phyloP scores from a whole-genome alignment of 2,888 invertebrate genomes.

The Amiota minor region DNA sequence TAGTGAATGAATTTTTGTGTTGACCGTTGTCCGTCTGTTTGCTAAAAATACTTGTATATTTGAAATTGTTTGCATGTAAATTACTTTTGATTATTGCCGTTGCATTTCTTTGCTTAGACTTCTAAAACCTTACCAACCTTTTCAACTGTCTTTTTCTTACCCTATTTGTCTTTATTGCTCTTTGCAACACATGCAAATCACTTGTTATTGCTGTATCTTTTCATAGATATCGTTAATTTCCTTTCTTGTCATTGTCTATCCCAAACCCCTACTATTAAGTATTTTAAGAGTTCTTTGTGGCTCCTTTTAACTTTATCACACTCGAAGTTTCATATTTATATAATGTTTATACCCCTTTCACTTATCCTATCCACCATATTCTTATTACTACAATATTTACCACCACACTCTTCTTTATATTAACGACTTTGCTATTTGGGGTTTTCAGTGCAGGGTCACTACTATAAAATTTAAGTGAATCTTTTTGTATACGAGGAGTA shows the following conservation, averaged over 20 bases:
- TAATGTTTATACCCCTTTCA: not conserved
- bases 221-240: no score
- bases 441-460: slow-evolving; percentile 21
- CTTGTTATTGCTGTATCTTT: slow-evolving; percentile 8
- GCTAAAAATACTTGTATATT: slow-evolving; percentile 45
- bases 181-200: slow-evolving; percentile 26
- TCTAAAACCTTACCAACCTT: not conserved
- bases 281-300: not conserved
- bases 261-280: not conserved
- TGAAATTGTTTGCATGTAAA: slow-evolving; percentile 63
- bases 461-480: slow-evolving; percentile 25
- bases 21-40: slow-evolving; percentile 32
- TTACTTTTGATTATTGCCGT: slow-evolving; percentile 56
- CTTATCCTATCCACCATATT: not conserved
- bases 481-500: not conserved
- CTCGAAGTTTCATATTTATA: slow-evolving; percentile 13
- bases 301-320: slow-evolving; percentile 22
- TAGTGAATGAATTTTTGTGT: not conserved
- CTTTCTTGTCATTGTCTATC: no score
- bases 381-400: not conserved
- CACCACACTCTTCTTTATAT: not conserved
- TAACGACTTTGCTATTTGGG: not conserved
- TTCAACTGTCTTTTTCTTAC: not conserved
- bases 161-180: not conserved
- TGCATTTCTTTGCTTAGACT: slow-evolving; percentile 9